Evolutionary conservation across 2,888 invertebrate species (phyloP).

Genomic region (Gibbula magus): DNA sequence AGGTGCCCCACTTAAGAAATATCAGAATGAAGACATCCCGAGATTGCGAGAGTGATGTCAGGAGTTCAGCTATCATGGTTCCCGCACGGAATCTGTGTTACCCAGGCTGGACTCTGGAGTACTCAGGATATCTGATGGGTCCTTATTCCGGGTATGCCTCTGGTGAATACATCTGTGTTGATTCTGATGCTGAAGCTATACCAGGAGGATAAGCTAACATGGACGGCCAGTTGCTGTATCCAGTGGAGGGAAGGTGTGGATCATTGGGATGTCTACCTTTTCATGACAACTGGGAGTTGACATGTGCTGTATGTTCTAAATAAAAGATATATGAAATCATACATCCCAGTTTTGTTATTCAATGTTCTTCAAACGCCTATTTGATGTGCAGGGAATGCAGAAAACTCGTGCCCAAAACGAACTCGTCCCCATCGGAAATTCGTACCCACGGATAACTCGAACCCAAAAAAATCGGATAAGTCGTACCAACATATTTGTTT

Average conservation of each 20-base stretch:
- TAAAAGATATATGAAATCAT: too few species aligned
- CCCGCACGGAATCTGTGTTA: neutral
- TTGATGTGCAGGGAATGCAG: too few species aligned
- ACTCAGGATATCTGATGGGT: neutral
- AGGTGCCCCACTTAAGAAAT: neutral
- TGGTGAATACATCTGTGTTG: slow-evolving; percentile 33
- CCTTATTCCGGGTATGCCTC: neutral
- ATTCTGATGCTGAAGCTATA: slow-evolving; percentile 32
- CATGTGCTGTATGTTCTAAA: too few species aligned
- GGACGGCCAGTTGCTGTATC: slow-evolving; percentile 34
- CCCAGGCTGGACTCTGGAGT: neutral
- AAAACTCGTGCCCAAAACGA: too few species aligned
- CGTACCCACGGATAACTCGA: too few species aligned
- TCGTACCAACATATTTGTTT: too few species aligned
- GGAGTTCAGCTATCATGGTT: neutral
- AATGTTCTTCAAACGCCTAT: too few species aligned
- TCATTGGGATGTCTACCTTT: too few species aligned
- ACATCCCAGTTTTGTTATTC: too few species aligned
- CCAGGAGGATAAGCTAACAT: neutral
- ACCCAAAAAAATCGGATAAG: too few species aligned
- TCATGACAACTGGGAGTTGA: too few species aligned
- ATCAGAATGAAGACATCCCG: neutral
- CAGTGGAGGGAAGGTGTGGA: slow-evolving; percentile 27
- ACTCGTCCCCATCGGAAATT: too few species aligned
- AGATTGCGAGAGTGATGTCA: neutral